Conservation (phyloP, 1,140 invertebrate species). For the Eriosoma lanigerum region DNA sequence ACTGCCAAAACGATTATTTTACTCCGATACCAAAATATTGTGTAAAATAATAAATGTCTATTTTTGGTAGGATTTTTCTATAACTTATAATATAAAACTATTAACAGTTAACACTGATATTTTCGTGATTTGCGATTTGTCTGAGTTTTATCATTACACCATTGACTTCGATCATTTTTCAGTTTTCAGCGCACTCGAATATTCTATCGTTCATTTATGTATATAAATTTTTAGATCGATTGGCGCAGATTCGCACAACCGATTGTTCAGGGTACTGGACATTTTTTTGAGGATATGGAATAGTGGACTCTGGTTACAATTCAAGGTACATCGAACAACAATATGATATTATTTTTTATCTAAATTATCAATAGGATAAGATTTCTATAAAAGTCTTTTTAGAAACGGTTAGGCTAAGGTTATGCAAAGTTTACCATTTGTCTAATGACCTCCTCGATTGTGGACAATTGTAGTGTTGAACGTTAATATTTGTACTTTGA, state of each 20-base stretch:
- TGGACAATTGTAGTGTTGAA: conserved; percentile 28
- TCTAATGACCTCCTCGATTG: background rate
- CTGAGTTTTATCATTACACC: no score
- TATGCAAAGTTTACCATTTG: background rate
- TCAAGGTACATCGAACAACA: background rate
- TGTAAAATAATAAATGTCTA: no score
- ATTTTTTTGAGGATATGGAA: background rate
- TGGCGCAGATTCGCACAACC: background rate
- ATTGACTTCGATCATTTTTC: no score
- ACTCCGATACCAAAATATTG: background rate
- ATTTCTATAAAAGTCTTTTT: no score
- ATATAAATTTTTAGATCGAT: background rate
- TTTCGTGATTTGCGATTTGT: no score
- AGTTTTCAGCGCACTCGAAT: no score
- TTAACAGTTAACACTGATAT: no score
- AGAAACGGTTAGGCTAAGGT: background rate
- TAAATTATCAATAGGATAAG: no score
- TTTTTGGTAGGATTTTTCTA: background rate
- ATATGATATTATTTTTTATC: background rate
- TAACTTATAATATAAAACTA: background rate
- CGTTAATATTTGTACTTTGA: no score
- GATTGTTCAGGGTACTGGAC: background rate
- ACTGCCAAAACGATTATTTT: no score
- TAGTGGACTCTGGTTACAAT: background rate
- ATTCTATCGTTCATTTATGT: no score